These are phyloP conservation scores for Dyspetes luteomarginatus DNA, from an alignment of 2,888 invertebrate species.

Conservation along the genomic window DNA sequence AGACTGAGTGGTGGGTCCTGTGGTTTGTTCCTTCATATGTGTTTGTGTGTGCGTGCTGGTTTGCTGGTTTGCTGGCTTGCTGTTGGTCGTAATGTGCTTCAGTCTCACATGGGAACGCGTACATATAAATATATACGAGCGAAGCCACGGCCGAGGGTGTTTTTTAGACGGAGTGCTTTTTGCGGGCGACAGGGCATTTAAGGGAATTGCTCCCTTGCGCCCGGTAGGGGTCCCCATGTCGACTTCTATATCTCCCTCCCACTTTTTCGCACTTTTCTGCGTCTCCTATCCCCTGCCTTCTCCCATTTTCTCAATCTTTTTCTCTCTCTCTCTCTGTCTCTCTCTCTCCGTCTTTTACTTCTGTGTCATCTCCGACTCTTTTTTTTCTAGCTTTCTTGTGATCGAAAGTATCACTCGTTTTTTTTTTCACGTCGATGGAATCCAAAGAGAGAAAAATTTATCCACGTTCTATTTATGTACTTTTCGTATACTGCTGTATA, in stretches of 20 bases:
- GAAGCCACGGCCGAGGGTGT: constrained; percentile 70
- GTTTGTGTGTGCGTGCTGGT: constrained; percentile 12
- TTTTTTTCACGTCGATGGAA: constrained; percentile 47
- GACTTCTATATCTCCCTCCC: constrained; percentile 43
- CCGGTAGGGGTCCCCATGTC: constrained; percentile 61
- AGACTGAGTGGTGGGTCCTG: constrained; percentile 72
- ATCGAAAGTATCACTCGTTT: constrained; percentile 21
- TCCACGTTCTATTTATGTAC: constrained; percentile 27
- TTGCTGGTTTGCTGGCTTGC: not conserved
- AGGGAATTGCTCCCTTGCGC: constrained; percentile 82
- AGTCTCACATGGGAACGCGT: constrained; percentile 62
- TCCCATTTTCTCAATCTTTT: constrained; percentile 19
- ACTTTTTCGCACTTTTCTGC: constrained; percentile 56
- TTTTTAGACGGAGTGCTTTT: constrained; percentile 82
- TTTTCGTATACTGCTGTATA: not conserved
- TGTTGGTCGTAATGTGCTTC: constrained; percentile 7
- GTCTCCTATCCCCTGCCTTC: constrained; percentile 19
- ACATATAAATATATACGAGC: constrained; percentile 52
- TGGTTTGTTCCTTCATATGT: constrained; percentile 29
- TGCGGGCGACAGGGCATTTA: constrained; percentile 82
- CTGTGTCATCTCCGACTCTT: not conserved
- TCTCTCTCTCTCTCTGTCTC: constrained; percentile 21
- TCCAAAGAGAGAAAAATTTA: constrained; percentile 34
- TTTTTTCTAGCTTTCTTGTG: too few species aligned
- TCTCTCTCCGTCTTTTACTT: too few species aligned